Percentiles rank a stretch among this genome's conserved stretches.
phyloP scores from a whole-genome alignment of 1,140 invertebrate genomes.

The Nymphalis io region DNA sequence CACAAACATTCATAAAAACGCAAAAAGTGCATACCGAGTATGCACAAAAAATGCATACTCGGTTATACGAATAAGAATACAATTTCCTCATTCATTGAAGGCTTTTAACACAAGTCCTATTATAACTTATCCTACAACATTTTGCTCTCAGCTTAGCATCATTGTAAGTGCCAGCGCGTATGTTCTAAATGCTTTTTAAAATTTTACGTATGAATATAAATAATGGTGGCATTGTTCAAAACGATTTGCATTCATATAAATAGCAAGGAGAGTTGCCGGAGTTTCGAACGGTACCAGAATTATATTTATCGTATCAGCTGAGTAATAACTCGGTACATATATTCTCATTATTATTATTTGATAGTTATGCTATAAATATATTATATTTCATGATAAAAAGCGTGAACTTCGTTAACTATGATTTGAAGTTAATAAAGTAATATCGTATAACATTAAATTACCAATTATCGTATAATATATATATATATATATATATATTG shows the following conservation, averaged over 20 bases:
- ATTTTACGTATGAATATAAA: slow-evolving; percentile 10
- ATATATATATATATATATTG: no score
- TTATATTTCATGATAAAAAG: no score
- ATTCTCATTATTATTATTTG: no score
- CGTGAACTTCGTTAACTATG: no score
- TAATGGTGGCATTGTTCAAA: background rate
- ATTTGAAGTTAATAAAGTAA: no score
- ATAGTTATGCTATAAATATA: no score
- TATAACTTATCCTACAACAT: slow-evolving; percentile 6
- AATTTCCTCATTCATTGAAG: background rate
- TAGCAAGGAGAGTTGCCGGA: background rate
- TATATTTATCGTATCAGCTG: background rate
- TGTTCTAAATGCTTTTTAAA: slow-evolving; percentile 12
- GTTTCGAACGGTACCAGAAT: background rate
- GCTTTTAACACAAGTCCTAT: slow-evolving; percentile 7
- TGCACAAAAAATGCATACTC: background rate
- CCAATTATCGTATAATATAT: no score
- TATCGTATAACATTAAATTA: no score
- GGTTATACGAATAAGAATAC: background rate
- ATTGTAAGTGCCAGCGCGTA: background rate
- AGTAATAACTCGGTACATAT: no score
- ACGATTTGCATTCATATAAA: background rate
- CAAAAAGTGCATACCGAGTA: no score
- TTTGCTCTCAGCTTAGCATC: background rate
- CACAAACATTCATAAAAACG: background rate